Evolutionary conservation across 2,113 vertebrate genomes (phyloP), one percentile per base, ranked within the genome.

Genomic region (Osmerus eperlanus): DNA sequence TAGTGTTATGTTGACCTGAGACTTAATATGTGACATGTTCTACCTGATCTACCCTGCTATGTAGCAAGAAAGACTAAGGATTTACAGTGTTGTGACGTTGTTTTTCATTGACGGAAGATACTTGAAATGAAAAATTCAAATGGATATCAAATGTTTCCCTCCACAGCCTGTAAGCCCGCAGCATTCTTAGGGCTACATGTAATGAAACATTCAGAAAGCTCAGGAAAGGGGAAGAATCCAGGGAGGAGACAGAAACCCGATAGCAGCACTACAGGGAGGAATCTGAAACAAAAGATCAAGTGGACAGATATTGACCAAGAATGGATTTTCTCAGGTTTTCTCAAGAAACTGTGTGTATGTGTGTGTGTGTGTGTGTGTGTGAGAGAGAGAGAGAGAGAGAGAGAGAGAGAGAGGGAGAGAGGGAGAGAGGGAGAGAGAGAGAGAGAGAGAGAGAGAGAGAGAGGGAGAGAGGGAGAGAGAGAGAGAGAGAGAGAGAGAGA

Each of bases 241-340:
- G 6, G 21, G n/a, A 21, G n/a, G 21, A 23, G 58, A 60, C 21
- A 60, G n/a, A 12, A 11, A 60, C 21, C 21, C 11, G 3, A 60
- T 60, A n/a, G 18, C n/a, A 21, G 7, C 58, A 19, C 58, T 47
- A 47, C 25, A 64, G 28, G 62, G 29, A 64, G 28, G 32, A 29
- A 64, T 29, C 16, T 64, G 62, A 29, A 64, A 64, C 60, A 62
- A 14, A 64, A 64, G 32, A 64, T 29, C 29, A 36, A 36, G 74
- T 13, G 67, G 84, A 77, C 81, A 85, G 86, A 65, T 83, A 87
- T 85, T 88, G 85, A 86, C 86, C 86, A 41, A 67, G 70, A 64
- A 80, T 72, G 81, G 87, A 74, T 82, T 79, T 78, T 64, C 78
- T 79, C 72, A 51, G 65, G 36, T 78, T 82, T 77, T 62, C 70